Percentiles rank a stretch among this genome's conserved stretches.
phyloP scores from a whole-genome alignment of 2,888 invertebrate genomes.

The Girardia tigrina region DNA sequence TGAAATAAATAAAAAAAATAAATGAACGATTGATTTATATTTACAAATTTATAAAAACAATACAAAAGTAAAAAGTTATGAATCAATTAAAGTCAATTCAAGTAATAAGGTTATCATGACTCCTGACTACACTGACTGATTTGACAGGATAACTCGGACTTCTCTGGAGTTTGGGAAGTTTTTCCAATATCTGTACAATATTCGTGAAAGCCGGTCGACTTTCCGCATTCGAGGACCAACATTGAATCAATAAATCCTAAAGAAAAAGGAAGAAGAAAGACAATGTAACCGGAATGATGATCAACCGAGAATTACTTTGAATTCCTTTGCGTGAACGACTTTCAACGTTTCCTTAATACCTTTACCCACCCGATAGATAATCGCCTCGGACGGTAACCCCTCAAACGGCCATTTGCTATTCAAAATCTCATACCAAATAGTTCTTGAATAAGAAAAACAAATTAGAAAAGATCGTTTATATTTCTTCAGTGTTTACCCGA shows the following conservation, averaged over 20 bases:
- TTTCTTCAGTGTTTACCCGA: conserved; percentile 60
- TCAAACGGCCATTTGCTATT: conserved; percentile 92
- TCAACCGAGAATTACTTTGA: conserved; percentile 61
- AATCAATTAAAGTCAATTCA: conserved; percentile 39
- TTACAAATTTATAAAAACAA: conserved; percentile 10
- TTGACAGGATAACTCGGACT: conserved; percentile 87
- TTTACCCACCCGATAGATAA: conserved; percentile 92
- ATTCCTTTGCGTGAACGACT: conserved; percentile 81
- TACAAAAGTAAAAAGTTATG: conserved; percentile 19
- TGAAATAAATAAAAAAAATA: background rate
- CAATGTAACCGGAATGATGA: background rate
- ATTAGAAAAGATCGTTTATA: background rate
- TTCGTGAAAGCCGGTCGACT: conserved; percentile 80
- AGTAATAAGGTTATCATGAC: conserved; percentile 30
- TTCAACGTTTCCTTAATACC: conserved; percentile 79
- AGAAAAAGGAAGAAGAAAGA: conserved; percentile 35
- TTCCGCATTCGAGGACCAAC: conserved; percentile 74
- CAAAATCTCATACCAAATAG: conserved; percentile 92
- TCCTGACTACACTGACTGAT: conserved; percentile 25
- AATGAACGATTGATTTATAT: conserved; percentile 1
- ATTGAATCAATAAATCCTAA: conserved; percentile 80
- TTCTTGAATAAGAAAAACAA: conserved; percentile 55
- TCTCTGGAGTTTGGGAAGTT: conserved; percentile 73
- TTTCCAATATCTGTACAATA: conserved; percentile 67
- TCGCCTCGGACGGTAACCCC: conserved; percentile 75